Percentiles rank a stretch among this genome's conserved stretches.
phyloP scores from a whole-genome alignment of 2,113 vertebrate genomes.

The Fregetta grallaria region DNA sequence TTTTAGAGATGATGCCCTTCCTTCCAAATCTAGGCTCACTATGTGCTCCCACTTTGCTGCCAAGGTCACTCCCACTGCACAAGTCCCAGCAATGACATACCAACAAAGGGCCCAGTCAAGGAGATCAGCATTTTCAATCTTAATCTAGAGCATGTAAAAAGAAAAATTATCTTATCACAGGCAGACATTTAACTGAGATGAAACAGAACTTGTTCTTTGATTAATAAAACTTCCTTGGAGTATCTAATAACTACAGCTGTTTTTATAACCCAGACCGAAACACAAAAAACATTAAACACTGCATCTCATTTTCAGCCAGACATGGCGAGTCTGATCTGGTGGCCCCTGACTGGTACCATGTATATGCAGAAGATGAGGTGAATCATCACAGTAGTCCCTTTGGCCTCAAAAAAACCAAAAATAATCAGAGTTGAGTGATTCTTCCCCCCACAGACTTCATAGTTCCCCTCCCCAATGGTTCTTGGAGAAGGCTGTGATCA shows the following conservation, averaged over 20 bases:
- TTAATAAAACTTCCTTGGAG: not conserved
- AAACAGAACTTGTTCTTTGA: not conserved
- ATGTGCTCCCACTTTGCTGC: not conserved
- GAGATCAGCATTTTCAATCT: not conserved
- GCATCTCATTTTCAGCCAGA: not conserved
- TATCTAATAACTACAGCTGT: not conserved
- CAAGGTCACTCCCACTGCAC: not conserved
- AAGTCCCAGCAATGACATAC: not conserved
- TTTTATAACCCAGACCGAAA: not conserved
- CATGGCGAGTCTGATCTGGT: fast-evolving
- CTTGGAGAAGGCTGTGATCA: not conserved
- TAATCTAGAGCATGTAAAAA: not conserved
- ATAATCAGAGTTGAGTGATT: not conserved
- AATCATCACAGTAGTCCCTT: not conserved
- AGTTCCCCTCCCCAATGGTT: not conserved
- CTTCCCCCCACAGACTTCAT: not conserved
- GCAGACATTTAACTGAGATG: not conserved
- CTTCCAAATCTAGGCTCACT: not conserved
- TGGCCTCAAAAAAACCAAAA: not conserved
- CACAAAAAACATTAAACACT: not conserved
- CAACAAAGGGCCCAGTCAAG: not conserved
- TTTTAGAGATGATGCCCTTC: not conserved
- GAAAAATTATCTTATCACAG: not conserved
- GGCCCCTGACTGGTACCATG: not conserved
- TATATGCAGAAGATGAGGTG: not conserved